These are phyloP conservation scores for Eulacestoma nigropectus DNA, from an alignment of 2,113 vertebrate genomes.

Conservation along the genomic window DNA sequence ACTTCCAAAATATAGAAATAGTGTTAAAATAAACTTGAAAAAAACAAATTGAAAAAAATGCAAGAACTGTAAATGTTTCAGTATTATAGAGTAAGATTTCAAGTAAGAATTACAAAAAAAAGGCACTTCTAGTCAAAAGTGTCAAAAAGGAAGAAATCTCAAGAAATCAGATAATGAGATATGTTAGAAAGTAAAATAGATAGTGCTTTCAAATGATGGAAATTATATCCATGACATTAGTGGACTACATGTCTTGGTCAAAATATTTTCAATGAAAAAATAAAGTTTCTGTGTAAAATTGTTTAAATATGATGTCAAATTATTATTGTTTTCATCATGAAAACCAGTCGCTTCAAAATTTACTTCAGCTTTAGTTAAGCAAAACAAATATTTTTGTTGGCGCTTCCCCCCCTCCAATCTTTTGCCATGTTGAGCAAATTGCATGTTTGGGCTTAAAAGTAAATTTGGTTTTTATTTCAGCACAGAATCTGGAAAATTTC, in stretches of 20 bases:
- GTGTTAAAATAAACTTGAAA: background rate
- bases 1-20: background rate
- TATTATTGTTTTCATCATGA: background rate
- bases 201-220: background rate
- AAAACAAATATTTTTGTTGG: background rate
- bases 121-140: background rate
- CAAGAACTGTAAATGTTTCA: background rate
- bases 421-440: background rate
- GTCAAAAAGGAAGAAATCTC: background rate
- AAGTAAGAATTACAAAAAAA: background rate
- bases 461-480: background rate
- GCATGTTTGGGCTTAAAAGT: background rate
- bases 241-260: background rate
- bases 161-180: background rate
- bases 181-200: background rate
- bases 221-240: background rate
- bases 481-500: background rate
- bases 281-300: background rate
- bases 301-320: background rate
- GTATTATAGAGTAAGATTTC: background rate
- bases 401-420: fast-evolving
- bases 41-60: background rate
- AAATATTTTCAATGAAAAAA: background rate
- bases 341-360: background rate
- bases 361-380: background rate